Evolutionary conservation across 1,140 invertebrate genomes (phyloP), one percentile per base, ranked within the genome.

Genomic region (Pomacea maculata): DNA sequence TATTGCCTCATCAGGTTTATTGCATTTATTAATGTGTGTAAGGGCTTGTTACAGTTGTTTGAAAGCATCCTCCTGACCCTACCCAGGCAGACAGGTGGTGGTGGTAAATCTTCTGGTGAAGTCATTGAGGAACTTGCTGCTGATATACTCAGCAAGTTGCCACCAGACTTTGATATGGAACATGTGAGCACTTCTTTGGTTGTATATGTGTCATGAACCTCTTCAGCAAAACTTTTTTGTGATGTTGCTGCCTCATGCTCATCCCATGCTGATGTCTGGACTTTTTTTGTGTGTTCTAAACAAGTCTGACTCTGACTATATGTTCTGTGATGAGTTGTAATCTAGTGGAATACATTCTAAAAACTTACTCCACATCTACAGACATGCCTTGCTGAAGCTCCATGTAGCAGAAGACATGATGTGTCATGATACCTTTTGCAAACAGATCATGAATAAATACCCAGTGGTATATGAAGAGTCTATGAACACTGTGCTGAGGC

Each of bases 1-100:
- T 61, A 9, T 11, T 17, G 1, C 4, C 8, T 61, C 57, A 9
- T 17, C 57, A 61, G 11, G 8, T 61, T 11, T 1, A 61, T 61
- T 11, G 17, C 14, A 29, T 19, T 11, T 78, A 21, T 70, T 65
- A 34, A 17, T 17, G 17, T 15, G 63, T 29, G 61, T 12, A 0
- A 79, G 25, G 73, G n/a, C 79, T 52, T 79, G 63, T 85, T 91
- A 74, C 90, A 96, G 94, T 89, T 97, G 52, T 93, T 97, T 79
- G 92, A 93, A 75, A 95, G 95, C 45, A 94, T 95, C 81, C 89
- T 97, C 76, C 88, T 95, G 52, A 96, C 96, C 0, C 95, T 97
- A 88, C 95, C 88, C 91, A 94, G 83, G 92, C 93, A 93, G 63
- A 92, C 92, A 15, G 92, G 89, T 80, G 93, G 91, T 75, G 86